Conservation (phyloP, 2,113 vertebrate species). For the Pongo abelii region DNA sequence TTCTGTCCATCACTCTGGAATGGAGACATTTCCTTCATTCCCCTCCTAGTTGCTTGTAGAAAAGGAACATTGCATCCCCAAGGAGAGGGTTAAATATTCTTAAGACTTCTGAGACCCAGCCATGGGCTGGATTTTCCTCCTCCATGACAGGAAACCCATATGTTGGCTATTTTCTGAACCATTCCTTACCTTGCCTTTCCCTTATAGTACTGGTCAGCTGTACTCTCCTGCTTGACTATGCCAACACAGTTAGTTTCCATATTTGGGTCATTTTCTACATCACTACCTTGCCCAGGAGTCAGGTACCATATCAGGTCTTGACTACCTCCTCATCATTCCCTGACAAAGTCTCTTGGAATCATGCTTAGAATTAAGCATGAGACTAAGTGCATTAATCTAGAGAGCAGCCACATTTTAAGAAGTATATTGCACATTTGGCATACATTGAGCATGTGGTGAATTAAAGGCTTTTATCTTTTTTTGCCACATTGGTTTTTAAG, state of each 20-base stretch:
- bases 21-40: not conserved
- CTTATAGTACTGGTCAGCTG: not conserved
- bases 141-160: not conserved
- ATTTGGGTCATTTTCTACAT: not conserved
- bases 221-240: not conserved
- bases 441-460: not conserved
- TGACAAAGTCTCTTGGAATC: not conserved
- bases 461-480: not conserved
- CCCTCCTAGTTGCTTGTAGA: not conserved
- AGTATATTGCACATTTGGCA: not conserved
- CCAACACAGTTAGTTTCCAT: not conserved
- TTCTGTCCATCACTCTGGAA: not conserved
- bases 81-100: not conserved
- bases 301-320: not conserved
- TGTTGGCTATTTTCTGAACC: not conserved
- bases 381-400: not conserved
- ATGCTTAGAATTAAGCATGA: not conserved
- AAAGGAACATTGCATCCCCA: not conserved
- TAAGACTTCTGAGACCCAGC: not conserved
- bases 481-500: not conserved
- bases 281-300: not conserved
- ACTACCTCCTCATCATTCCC: not conserved
- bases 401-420: not conserved
- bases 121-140: not conserved
- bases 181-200: not conserved